Conservation (phyloP, 2,888 invertebrate species). For the Aphodius sticticus region DNA sequence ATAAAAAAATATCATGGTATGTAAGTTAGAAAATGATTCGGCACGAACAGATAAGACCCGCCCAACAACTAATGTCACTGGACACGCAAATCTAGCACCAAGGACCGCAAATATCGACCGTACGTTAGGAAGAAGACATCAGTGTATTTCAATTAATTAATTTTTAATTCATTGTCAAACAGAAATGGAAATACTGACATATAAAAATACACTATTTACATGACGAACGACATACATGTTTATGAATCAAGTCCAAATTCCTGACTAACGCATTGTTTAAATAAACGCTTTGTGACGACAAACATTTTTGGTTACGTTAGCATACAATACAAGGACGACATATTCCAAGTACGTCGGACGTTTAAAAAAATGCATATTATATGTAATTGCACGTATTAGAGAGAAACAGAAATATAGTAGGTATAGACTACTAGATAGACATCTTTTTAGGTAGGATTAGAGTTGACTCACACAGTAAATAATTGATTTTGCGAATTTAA, state of each 20-base stretch:
- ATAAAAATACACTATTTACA: not conserved
- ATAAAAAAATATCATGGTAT: no score
- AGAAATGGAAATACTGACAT: not conserved
- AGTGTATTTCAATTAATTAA: no score
- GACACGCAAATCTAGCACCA: no score
- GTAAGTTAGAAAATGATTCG: no score
- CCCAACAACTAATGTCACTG: no score
- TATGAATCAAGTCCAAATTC: not conserved
- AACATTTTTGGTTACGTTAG: not conserved
- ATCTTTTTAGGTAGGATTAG: not conserved
- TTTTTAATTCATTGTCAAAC: no score
- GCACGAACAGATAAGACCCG: no score
- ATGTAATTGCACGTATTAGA: not conserved
- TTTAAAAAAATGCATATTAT: not conserved
- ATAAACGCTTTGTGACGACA: not conserved
- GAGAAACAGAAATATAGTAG: not conserved
- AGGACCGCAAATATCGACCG: no score
- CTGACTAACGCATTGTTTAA: not conserved
- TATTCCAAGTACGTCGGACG: not conserved
- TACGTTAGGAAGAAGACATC: no score
- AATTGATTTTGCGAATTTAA: not conserved
- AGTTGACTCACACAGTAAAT: not conserved
- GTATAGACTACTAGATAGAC: not conserved
- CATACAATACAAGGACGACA: slow-evolving; percentile 4
- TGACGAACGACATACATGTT: not conserved